Base-by-base conservation (phyloP, 1,140 invertebrate species). In the Tetranychus cinnabarinus region DNA sequence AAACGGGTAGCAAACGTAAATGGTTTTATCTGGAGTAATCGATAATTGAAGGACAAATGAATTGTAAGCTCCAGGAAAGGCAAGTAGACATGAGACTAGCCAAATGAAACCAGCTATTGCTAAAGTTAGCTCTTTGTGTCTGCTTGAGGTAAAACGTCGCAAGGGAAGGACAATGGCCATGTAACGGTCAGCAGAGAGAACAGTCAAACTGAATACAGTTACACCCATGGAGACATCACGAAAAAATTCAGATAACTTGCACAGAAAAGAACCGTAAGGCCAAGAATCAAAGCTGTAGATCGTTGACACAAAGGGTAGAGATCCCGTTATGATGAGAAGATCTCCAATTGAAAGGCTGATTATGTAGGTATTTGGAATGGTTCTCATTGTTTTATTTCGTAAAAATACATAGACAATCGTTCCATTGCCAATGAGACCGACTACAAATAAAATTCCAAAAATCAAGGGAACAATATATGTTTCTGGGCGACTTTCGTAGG, bases 161-260 rank as follows among this genome's bases (percentile, higher is more conserved):
- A 58, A 46, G 42, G 86, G 86, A 70, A 85, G 77, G 1, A 87
- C 85, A 64, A 89, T 89, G 13, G 85, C 86, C 67, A 84, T 83
- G 69, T 84, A 89, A 47, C 89, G 78, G 70, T 95, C 89, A 5
- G 82, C 85, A 45, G 87, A 88, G 0, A 95, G 74, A 0, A 87
- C 88, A 0, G 86, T 90, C 54, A 95, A 73, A 0, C 88, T 93
- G 70, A 93, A 92, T 4, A 93, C 86, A 0, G 88, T 91, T 0
- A 95, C 88, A 0, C 88, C 88, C 55, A 92, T 84, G n/a, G 86
- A 90, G 61, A 92, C 77, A 68, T 91, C 87, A 70, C 89, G 88
- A n/a, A 84, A 80, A 61, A 81, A 87, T 72, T 91, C 87, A 2
- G 82, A 85, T 2, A 85, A 72, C 66, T 83, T 85, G 70, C 86